These are phyloP conservation scores for Sphaerodactylus townsendi DNA, from an alignment of 2,113 vertebrate genomes.

Conservation along the genomic window DNA sequence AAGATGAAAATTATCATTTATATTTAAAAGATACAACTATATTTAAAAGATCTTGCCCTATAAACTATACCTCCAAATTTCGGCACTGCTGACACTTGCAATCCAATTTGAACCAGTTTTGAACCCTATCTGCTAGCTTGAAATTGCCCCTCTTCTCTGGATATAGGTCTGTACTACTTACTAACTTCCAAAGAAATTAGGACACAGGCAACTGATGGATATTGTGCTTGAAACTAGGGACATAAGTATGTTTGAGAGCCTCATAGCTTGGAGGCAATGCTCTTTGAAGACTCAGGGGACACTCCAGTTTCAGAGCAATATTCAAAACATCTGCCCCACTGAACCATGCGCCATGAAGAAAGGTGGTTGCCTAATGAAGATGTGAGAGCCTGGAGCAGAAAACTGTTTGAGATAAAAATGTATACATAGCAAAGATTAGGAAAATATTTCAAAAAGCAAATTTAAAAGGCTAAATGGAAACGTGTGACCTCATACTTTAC, in stretches of 20 bases:
- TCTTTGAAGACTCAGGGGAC: conserved; percentile 18
- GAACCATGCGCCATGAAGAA: background rate
- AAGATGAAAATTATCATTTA: no score
- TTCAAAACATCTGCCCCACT: conserved; percentile 22
- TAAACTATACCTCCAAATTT: background rate
- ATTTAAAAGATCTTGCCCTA: no score
- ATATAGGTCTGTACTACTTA: background rate
- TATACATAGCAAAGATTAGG: background rate
- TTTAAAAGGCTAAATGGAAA: conserved; percentile 6
- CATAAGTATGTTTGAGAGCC: background rate
- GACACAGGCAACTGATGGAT: conserved; percentile 16
- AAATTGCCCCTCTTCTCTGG: background rate
- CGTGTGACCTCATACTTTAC: background rate
- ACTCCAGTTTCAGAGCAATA: background rate
- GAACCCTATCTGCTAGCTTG: background rate
- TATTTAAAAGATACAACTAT: no score
- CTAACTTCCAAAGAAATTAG: conserved; percentile 35
- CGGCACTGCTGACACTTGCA: background rate
- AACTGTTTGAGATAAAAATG: background rate
- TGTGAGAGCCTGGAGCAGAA: background rate
- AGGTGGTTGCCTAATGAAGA: background rate
- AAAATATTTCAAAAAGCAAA: background rate
- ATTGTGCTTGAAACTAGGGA: background rate
- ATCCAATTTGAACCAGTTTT: background rate
- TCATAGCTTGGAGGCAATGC: conserved; percentile 37